A percentile compares a stretch with the other conserved stretches of the same genome.
Evolutionary conservation across 2,113 vertebrate species (phyloP).

Genomic region (Leptodactylus fuscus): DNA sequence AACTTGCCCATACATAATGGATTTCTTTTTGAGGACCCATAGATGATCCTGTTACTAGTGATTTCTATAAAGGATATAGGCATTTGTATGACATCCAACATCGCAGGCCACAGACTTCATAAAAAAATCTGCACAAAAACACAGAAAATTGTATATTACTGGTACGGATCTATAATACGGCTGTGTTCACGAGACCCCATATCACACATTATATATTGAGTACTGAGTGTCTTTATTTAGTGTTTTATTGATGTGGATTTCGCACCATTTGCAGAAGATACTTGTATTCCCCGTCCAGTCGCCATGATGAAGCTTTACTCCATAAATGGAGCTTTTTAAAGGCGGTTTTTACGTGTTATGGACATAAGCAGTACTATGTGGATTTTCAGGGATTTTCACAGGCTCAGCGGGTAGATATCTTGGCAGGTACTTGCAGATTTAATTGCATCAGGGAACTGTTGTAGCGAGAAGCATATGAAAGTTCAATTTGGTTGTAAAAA

Average conservation of each 20-base stretch:
- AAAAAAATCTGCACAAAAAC: no score
- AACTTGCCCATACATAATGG: no score
- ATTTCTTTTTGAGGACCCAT: no score
- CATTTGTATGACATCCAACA: no score
- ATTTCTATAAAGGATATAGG: no score
- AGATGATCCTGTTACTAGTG: no score
- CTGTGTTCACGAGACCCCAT: not conserved
- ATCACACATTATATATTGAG: not conserved
- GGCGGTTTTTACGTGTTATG: not conserved
- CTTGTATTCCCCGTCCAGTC: not conserved
- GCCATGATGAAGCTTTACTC: not conserved
- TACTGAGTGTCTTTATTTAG: not conserved
- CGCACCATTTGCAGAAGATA: not conserved
- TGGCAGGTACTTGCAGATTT: not conserved
- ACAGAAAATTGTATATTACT: no score
- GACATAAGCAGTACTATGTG: not conserved
- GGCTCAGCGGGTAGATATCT: constrained; percentile 23
- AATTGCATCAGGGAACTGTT: constrained; percentile 8
- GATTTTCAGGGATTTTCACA: constrained; percentile 18
- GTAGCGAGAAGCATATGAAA: not conserved
- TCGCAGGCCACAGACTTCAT: no score
- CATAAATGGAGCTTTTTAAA: constrained; percentile 20
- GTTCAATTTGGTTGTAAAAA: constrained; percentile 16
- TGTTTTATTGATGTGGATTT: not conserved
- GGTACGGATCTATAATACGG: not conserved